These are phyloP conservation scores for Tortrix viridana DNA, from an alignment of 2,888 invertebrate genomes.

Conservation along the genomic window DNA sequence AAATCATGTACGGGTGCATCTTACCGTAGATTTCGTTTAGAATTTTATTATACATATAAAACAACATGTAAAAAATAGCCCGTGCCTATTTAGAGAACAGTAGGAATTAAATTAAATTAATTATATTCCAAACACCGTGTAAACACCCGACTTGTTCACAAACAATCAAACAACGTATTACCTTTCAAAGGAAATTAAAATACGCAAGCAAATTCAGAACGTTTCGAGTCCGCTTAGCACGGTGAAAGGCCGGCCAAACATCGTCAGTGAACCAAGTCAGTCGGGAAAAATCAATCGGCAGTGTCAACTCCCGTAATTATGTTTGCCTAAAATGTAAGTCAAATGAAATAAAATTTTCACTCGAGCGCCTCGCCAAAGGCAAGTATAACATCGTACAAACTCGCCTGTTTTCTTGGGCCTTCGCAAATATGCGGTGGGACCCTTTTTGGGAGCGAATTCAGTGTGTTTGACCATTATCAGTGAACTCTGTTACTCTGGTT, in stretches of 20 bases:
- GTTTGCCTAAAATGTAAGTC: conserved; percentile 50
- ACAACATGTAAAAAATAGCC: too few relatives aligned
- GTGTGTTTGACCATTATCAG: conserved; percentile 34
- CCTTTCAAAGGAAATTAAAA: conserved; percentile 25
- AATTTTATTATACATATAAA: too few relatives aligned
- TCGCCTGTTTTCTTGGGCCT: conserved; percentile 41
- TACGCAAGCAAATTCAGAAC: conserved; percentile 10
- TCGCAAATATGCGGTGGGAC: conserved; percentile 38
- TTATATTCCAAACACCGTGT: too few relatives aligned
- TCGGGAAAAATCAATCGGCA: conserved; percentile 34
- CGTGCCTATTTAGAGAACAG: too few relatives aligned
- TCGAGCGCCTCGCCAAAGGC: conserved; percentile 37
- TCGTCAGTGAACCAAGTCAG: conserved; percentile 13
- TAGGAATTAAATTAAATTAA: too few relatives aligned
- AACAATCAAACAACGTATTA: conserved; percentile 4
- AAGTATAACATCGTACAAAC: conserved; percentile 26
- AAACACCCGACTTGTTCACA: background rate
- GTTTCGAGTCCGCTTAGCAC: conserved; percentile 18
- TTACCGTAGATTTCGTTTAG: too few relatives aligned
- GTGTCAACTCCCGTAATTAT: conserved; percentile 51
- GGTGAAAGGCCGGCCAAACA: conserved; percentile 5
- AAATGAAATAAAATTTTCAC: conserved; percentile 41
- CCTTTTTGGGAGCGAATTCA: conserved; percentile 35
- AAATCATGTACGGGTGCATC: too few relatives aligned
- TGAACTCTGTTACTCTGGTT: conserved; percentile 32